Percentiles rank a stretch among this genome's conserved stretches.
Evolutionary conservation across 2,797 vertebrate genomes (phyloP).

Genomic region (Betta splendens): DNA sequence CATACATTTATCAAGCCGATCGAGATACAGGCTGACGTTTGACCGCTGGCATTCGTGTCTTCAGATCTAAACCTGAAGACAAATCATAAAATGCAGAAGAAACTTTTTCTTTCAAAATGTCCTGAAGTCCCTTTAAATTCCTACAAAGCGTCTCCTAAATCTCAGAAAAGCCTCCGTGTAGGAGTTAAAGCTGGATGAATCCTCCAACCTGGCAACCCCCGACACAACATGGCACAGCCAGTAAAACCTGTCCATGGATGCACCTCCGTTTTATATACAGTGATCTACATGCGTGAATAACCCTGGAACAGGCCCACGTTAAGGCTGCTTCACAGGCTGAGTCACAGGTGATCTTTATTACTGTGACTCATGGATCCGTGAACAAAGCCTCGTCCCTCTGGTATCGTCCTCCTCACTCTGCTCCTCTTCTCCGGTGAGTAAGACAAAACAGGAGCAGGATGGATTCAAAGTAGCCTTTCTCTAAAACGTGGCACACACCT

Average conservation of each 20-base stretch:
- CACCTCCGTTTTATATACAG: constrained; percentile 1
- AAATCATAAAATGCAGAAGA: not conserved
- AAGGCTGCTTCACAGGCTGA: constrained; percentile 17
- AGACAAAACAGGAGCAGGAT: not conserved
- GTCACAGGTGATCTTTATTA: constrained; percentile 12
- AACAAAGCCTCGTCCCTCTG: constrained; percentile 17
- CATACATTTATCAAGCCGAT: no score
- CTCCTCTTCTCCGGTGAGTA: constrained; percentile 36
- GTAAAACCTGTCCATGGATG: not conserved
- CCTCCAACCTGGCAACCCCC: constrained; percentile 16
- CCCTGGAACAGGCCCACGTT: constrained; percentile 14
- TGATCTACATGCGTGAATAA: constrained; percentile 29
- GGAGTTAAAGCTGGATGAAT: constrained; percentile 1
- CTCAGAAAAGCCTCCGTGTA: constrained; percentile 11
- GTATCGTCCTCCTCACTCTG: constrained; percentile 21
- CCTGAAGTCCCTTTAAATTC: constrained; percentile 15
- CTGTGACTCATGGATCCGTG: constrained; percentile 18
- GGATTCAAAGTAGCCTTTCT: not conserved
- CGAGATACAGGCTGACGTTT: no score
- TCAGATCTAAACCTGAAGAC: not conserved
- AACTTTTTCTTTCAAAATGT: constrained; percentile 6
- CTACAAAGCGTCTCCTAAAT: constrained; percentile 9
- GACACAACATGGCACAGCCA: not conserved
- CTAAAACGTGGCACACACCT: not conserved
- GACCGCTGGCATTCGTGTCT: no score